A percentile compares a stretch with the other conserved stretches of the same genome.
phyloP scores from a whole-genome alignment of 1,140 invertebrate species.

The Zaprionus vittiger region DNA sequence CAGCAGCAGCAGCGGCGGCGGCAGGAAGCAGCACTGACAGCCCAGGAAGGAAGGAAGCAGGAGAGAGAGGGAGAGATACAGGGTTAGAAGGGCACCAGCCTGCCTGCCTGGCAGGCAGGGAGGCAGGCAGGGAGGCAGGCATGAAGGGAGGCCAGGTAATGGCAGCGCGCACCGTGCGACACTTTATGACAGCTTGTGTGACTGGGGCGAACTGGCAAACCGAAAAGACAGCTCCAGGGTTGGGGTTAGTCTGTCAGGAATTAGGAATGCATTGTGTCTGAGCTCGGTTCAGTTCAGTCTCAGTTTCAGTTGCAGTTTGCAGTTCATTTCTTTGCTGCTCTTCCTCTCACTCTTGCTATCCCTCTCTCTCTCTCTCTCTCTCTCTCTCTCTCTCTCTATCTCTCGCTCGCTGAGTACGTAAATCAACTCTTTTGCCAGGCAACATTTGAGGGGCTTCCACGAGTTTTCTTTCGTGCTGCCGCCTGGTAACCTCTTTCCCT shows the following conservation, averaged over 20 bases:
- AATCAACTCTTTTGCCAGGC: constrained; percentile 69
- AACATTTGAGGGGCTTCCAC: constrained; percentile 69
- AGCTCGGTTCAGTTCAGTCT: constrained; percentile 45
- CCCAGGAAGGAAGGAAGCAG: constrained; percentile 19
- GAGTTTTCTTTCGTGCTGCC: constrained; percentile 18
- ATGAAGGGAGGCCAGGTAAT: constrained; percentile 27
- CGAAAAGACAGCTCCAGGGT: constrained; percentile 23
- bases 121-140: neutral
- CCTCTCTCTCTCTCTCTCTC: constrained; percentile 4
- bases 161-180: constrained; percentile 62
- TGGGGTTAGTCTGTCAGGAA: constrained; percentile 44
- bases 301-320: constrained; percentile 34
- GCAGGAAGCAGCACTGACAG: constrained; percentile 46
- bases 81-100: constrained; percentile 10
- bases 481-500: constrained; percentile 8
- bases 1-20: neutral
- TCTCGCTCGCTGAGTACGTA: constrained; percentile 41
- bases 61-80: neutral
- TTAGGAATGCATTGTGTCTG: constrained; percentile 75
- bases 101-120: too few species aligned
- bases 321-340: constrained; percentile 43
- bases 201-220: constrained; percentile 32
- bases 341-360: constrained; percentile 10
- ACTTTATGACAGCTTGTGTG: constrained; percentile 70
- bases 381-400: constrained; percentile 18